Base-by-base conservation (phyloP, 37 sponge, comb jelly and placozoan species). In the Chondrilla cf. caribensis region DNA sequence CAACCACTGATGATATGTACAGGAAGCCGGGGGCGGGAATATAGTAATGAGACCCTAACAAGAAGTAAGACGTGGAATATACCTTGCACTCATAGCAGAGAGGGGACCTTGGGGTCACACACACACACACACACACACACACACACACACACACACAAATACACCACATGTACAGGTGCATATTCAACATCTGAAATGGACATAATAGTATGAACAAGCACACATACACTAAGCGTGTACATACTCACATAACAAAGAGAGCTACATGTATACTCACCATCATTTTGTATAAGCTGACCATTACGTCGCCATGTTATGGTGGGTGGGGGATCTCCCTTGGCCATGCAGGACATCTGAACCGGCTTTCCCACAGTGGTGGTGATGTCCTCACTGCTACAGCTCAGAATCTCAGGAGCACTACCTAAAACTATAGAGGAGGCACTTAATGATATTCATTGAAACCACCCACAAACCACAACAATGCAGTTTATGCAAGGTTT, bases 81-180 rank as follows among this genome's bases (percentile, higher is more conserved):
- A n/a, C n/a, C n/a, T n/a, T n/a, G n/a, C n/a, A n/a, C n/a, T n/a
- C n/a, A n/a, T n/a, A n/a, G n/a, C n/a, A n/a, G n/a, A n/a, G n/a
- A n/a, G n/a, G n/a, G n/a, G n/a, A n/a, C n/a, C n/a, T n/a, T n/a
- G n/a, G n/a, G n/a, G n/a, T 39, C 77, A 76, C 47, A 76, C 77
- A 67, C 68, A 67, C 68, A 67, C 68, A 29, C 68, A 67, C 68
- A 67, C 68, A 67, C 68, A 67, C 68, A 67, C 68, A 67, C 68
- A 67, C 68, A 67, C 33, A 67, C 31, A 29, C 33, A 67, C 33
- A 67, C 68, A 67, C 68, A 29, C 33, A 67, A 17, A 67, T 33
- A 67, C 28, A 67, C 68, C 11, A 47, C 51, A 11, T 47, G 11
- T 47, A 11, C 11, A 47, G 51, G n/a, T n/a, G n/a, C n/a, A n/a